Evolutionary conservation across 2,113 vertebrate genomes (phyloP), one percentile per base, ranked within the genome.

Genomic region (Hippocampus barbouri): DNA sequence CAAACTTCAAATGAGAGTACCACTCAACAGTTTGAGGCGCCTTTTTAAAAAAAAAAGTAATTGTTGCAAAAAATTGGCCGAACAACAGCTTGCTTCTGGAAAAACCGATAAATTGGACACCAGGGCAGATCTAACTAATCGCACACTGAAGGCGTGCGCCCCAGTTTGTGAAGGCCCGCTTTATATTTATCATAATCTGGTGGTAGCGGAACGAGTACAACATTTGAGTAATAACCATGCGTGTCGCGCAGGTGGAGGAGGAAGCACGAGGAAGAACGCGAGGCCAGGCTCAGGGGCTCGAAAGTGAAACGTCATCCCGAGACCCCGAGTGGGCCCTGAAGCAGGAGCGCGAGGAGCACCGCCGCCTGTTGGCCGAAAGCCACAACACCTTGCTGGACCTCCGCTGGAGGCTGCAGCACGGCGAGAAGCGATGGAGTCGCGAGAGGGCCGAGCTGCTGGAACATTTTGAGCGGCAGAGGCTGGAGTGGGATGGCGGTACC

Each of bases 331-430:
- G 89, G 34, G n/a, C 38, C 0, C 75, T 94, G 18, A 91, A 88
- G 74, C 92, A 85, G 84, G 96, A 97, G 88, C 91, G 94, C 1
- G 95, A 98, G 80, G 94, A 93, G 59, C 96, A 98, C 74, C 93
- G 85, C 86, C 93, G 93, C 40, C 93, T 97, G 62, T 91, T 98
- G 66, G 94, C 97, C 0, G 95, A 97, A 69, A 97, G 93, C 79
- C 96, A 97, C 38, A 80, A 88, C 61, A 81, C 93, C 70, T 93
- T 94, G 30, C 89, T 97, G 94, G 96, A 97, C 82, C 93, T 98
- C 34, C 93, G 93, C 82, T 95, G 97, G 95, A 96, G 95, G 88
- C 93, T 98, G 70, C 95, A 95, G 82, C 95, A 96, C 67, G 92
- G 89, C 0, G 96, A 98, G 88, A 95, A 94, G 84, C 94, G 91